phyloP scores from a whole-genome alignment of 2,113 vertebrate genomes.

The Calypte anna region DNA sequence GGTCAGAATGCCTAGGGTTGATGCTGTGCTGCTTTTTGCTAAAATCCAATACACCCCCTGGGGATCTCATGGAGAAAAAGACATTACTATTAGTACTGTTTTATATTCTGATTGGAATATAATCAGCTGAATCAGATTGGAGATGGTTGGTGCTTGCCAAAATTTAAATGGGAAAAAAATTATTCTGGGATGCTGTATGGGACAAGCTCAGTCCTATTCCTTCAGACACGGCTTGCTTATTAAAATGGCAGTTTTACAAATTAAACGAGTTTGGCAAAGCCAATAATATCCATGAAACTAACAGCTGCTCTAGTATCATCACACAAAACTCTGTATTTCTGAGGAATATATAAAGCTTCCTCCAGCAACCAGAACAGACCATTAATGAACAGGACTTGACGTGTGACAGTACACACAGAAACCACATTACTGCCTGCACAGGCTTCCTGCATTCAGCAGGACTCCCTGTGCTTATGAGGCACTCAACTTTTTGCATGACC shows the following conservation, averaged over 20 bases:
- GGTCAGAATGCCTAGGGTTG: not conserved
- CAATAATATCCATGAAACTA: not conserved
- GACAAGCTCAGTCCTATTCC: not conserved
- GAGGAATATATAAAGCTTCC: not conserved
- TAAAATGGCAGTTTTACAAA: slow-evolving; percentile 40
- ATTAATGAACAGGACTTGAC: not conserved
- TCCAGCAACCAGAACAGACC: not conserved
- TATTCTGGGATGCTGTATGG: not conserved
- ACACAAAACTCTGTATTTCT: not conserved
- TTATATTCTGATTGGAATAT: not conserved
- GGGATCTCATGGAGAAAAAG: not conserved
- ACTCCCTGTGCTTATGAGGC: not conserved
- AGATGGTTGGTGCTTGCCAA: not conserved
- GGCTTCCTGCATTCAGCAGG: not conserved
- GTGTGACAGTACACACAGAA: not conserved
- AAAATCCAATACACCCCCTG: not conserved
- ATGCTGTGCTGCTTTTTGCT: not conserved
- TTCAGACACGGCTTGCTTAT: slow-evolving; percentile 29
- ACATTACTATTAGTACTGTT: not conserved
- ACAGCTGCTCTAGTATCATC: not conserved
- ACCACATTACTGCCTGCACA: not conserved
- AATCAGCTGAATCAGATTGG: not conserved
- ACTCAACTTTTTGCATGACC: not conserved
- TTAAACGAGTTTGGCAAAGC: slow-evolving; percentile 18
- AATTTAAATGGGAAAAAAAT: slow-evolving; percentile 9